Percentiles rank a stretch among this genome's conserved stretches.
Evolutionary conservation across 2,113 vertebrate species (phyloP).

Genomic region (Ploceus nigricollis): DNA sequence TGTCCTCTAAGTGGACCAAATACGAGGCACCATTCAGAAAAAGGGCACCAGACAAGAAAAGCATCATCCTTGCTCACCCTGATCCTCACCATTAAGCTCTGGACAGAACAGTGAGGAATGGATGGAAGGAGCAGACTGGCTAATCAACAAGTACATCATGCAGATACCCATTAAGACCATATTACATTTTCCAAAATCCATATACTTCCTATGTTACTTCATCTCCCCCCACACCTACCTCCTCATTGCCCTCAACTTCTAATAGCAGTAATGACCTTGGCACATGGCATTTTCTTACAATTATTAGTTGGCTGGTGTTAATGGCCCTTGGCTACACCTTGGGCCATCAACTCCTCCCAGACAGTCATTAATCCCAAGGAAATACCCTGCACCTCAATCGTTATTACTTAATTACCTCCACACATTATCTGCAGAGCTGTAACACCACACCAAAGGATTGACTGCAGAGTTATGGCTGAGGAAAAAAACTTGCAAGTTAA

Average conservation of each 20-base stretch:
- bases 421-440: constrained; percentile 12
- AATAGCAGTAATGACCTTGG: constrained; percentile 31
- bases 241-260: constrained; percentile 14
- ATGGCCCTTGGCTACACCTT: constrained; percentile 67
- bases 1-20: background rate
- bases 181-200: background rate
- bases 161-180: constrained; percentile 7
- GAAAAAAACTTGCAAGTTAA: constrained; percentile 2
- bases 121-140: background rate
- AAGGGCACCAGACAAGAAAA: constrained; percentile 1
- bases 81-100: background rate
- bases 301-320: constrained; percentile 70
- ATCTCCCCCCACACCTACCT: background rate
- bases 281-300: constrained; percentile 55
- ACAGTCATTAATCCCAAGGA: constrained; percentile 73
- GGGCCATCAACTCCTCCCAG: constrained; percentile 73
- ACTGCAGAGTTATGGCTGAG: background rate
- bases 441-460: constrained; percentile 29
- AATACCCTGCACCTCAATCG: constrained; percentile 56
- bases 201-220: constrained; percentile 17
- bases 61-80: background rate
- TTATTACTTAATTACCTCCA: constrained; percentile 54
- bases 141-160: background rate
- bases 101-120: constrained; percentile 15
- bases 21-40: background rate